Percentiles rank a stretch among this genome's conserved stretches.
These are phyloP conservation scores for Sorex fumeus DNA, from an alignment of 2,113 vertebrate species.

Conservation along the genomic window DNA sequence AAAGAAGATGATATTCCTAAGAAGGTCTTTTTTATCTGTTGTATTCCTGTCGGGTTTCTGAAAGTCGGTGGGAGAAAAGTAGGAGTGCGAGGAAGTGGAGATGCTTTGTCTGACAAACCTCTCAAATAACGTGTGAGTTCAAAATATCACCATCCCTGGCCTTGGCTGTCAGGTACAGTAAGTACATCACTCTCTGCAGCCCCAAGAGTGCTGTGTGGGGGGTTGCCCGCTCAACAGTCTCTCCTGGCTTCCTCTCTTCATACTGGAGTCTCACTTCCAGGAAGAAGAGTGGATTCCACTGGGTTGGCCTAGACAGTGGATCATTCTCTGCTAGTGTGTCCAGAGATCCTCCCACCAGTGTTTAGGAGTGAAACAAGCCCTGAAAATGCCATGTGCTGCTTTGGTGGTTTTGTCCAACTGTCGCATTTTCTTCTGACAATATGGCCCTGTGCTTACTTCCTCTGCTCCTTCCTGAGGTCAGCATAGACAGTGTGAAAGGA, in stretches of 20 bases:
- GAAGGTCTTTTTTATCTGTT: neutral
- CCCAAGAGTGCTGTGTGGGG: neutral
- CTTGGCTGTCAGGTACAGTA: neutral
- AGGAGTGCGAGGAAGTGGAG: neutral
- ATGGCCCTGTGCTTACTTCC: neutral
- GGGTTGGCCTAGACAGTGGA: neutral
- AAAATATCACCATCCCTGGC: neutral
- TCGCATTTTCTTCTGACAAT: neutral
- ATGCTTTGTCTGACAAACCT: neutral
- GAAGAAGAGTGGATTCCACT: neutral
- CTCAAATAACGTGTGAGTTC: neutral
- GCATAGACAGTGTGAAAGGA: neutral
- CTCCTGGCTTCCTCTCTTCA: neutral
- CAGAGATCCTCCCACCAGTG: neutral
- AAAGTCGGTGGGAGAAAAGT: neutral
- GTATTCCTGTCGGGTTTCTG: neutral
- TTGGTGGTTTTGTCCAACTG: neutral
- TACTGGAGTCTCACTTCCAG: neutral
- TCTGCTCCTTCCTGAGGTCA: neutral
- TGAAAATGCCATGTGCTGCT: neutral
- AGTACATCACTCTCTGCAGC: neutral
- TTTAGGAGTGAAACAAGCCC: neutral
- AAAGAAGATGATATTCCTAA: neutral
- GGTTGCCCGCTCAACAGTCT: neutral
- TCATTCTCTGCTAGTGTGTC: neutral